Evolutionary conservation across 2,888 invertebrate species (phyloP).

Genomic region (Crocallis elinguaria): DNA sequence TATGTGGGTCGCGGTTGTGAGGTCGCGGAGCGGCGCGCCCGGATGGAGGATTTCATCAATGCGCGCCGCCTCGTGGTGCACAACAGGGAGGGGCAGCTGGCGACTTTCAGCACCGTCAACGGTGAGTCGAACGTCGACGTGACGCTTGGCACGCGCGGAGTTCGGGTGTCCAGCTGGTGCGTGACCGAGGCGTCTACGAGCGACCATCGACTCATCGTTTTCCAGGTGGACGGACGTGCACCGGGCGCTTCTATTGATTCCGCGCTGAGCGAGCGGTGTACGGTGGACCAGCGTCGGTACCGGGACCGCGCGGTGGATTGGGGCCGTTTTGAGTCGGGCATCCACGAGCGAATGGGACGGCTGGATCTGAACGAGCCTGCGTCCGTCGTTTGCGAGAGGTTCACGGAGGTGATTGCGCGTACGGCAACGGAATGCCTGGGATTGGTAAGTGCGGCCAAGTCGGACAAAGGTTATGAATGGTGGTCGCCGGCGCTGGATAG

Average conservation of each 20-base stretch:
- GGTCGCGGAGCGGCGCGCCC: constrained; percentile 3
- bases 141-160: constrained; percentile 23
- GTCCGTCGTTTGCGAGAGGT: constrained; percentile 1
- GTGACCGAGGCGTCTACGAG: not conserved
- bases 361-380: not conserved
- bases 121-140: constrained; percentile 42
- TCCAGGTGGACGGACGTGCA: not conserved
- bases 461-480: too few relatives aligned
- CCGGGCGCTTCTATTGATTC: not conserved
- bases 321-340: not conserved
- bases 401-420: not conserved
- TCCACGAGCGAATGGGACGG: not conserved
- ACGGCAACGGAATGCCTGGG: too few relatives aligned
- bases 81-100: not conserved
- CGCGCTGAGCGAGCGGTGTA: not conserved
- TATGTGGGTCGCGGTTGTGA: not conserved
- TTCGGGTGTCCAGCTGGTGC: constrained; percentile 21
- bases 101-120: constrained; percentile 30
- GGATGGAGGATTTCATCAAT: constrained; percentile 1
- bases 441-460: too few relatives aligned
- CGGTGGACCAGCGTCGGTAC: not conserved
- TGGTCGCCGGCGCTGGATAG: constrained; percentile 18
- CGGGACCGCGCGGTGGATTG: not conserved
- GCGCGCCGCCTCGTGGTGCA: not conserved
- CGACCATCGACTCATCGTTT: constrained; percentile 2